phyloP scores from a whole-genome alignment of 2,888 invertebrate species.

The Didymodactylos carnosus region DNA sequence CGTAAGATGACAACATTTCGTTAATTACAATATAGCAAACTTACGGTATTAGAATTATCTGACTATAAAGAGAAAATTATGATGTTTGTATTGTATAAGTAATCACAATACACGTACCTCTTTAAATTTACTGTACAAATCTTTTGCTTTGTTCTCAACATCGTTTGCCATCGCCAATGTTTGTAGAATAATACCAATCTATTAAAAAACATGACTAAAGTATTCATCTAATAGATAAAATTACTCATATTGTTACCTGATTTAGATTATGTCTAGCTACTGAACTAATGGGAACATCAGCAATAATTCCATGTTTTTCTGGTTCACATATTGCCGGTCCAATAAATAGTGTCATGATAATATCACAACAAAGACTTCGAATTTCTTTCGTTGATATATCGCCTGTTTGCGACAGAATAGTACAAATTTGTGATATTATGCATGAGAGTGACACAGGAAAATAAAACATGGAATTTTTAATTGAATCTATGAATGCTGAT shows the following conservation, averaged over 20 bases:
- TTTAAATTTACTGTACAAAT: constrained; percentile 60
- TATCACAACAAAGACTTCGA: constrained; percentile 59
- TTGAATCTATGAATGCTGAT: constrained; percentile 56
- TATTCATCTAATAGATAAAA: neutral
- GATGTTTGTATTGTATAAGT: neutral
- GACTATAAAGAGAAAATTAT: neutral
- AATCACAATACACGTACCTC: constrained; percentile 38
- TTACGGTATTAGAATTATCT: neutral
- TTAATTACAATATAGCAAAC: neutral
- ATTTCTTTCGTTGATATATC: constrained; percentile 39
- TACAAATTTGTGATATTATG: neutral
- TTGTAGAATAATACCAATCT: constrained; percentile 78
- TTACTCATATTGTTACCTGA: constrained; percentile 26
- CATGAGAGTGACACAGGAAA: constrained; percentile 61
- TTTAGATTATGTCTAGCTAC: constrained; percentile 60
- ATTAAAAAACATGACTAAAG: constrained; percentile 41
- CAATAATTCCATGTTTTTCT: constrained; percentile 69
- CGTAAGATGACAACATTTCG: neutral
- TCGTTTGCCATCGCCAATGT: constrained; percentile 67
- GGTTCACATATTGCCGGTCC: constrained; percentile 91
- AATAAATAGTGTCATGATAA: constrained; percentile 75
- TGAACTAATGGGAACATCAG: constrained; percentile 71
- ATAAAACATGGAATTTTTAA: constrained; percentile 62
- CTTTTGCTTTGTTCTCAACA: constrained; percentile 50
- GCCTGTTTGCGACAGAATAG: constrained; percentile 41